Conservation (phyloP, 2,113 vertebrate species). For the Mesoclemmys tuberculata region DNA sequence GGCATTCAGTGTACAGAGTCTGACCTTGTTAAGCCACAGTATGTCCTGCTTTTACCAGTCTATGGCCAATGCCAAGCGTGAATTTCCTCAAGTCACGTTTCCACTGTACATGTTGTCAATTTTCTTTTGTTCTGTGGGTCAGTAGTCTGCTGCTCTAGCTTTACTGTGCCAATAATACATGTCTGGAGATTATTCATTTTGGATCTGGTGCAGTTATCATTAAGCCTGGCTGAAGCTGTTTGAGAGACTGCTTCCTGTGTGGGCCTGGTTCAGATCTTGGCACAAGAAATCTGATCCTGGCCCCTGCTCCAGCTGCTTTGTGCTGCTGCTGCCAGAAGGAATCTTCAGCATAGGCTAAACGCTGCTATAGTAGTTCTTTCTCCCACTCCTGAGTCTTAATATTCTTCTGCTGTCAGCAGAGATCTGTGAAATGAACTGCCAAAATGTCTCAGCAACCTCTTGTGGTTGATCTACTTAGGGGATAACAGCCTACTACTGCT, state of each 20-base stretch:
- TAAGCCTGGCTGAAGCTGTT: background rate
- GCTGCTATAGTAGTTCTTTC: background rate
- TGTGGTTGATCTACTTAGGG: background rate
- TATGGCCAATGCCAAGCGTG: background rate
- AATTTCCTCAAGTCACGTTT: constrained; percentile 42
- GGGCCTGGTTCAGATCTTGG: background rate
- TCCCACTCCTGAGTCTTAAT: background rate
- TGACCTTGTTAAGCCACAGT: constrained; percentile 45
- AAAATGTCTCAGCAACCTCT: background rate
- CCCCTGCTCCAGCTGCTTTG: background rate
- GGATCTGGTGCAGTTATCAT: background rate
- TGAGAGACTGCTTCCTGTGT: background rate
- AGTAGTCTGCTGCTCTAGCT: constrained; percentile 41
- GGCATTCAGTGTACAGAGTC: constrained; percentile 29
- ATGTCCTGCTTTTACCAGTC: background rate
- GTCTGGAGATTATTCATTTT: constrained; percentile 42
- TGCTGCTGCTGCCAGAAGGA: too few relatives aligned
- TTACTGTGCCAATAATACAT: constrained; percentile 43
- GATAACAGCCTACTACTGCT: background rate
- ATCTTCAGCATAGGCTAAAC: too few relatives aligned
- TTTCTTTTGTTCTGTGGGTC: constrained; percentile 34
- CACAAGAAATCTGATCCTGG: accelerated
- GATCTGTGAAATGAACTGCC: background rate
- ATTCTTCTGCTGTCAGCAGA: background rate
- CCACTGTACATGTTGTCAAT: constrained; percentile 32